A percentile compares a stretch with the other conserved stretches of the same genome.
Evolutionary conservation across 2,113 vertebrate species (phyloP).

Genomic region (Halichoerus grypus): DNA sequence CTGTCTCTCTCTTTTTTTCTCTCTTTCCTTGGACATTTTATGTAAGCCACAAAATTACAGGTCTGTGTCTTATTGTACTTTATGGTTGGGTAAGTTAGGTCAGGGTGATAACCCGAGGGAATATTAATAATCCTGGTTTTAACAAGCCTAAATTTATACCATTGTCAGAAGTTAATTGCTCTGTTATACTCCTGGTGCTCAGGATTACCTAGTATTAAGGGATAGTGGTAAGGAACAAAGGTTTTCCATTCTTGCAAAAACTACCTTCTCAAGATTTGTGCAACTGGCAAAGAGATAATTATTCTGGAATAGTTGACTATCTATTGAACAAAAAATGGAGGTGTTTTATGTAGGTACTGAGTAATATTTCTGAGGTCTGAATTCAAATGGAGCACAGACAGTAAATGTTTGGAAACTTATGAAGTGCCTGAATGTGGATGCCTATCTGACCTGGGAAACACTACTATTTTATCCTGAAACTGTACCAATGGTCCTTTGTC

Average conservation of each 20-base stretch:
- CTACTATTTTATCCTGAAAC: neutral
- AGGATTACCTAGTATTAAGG: conserved; percentile 63
- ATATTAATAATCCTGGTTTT: conserved; percentile 81
- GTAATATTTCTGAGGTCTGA: neutral
- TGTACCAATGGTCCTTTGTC: neutral
- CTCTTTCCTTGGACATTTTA: conserved; percentile 56
- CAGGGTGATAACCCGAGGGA: conserved; percentile 57
- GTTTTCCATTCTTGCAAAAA: conserved; percentile 59
- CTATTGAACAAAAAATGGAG: neutral
- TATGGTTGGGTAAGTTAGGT: conserved; percentile 59
- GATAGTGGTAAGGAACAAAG: conserved; percentile 33
- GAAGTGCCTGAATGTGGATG: neutral
- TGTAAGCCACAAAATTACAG: conserved; percentile 63
- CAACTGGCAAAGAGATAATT: conserved; percentile 27
- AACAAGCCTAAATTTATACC: conserved; percentile 78
- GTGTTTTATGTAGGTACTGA: neutral
- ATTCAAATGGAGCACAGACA: neutral
- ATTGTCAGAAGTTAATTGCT: conserved; percentile 79
- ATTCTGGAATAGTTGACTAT: conserved; percentile 29
- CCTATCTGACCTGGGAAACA: neutral
- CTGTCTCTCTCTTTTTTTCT: neutral
- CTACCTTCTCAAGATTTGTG: conserved; percentile 40
- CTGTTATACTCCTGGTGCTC: conserved; percentile 71
- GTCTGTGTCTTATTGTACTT: conserved; percentile 73
- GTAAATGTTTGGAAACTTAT: conserved; percentile 18